Evolutionary conservation across 2,113 vertebrate genomes (phyloP), one percentile per base, ranked within the genome.

Genomic region (Riparia riparia): DNA sequence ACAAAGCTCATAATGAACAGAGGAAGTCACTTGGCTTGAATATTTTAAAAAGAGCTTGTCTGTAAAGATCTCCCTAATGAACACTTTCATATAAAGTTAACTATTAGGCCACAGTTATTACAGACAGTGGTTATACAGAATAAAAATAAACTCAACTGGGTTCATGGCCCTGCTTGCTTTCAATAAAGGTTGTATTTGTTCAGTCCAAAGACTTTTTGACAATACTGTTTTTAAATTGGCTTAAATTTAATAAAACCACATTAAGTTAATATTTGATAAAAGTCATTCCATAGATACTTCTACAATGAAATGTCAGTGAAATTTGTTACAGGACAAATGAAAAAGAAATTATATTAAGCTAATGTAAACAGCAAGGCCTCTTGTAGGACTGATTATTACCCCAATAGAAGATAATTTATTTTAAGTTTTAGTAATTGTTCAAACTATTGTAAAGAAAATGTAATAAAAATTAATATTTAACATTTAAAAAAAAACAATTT

Each of bases 311-410:
- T 60, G 32, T 74, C 77, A 85, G 63, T 57, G 61, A 79, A 89
- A 77, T 85, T 87, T 86, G 13, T 71, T 77, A 71, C 21, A 72
- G 63, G 49, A 81, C 60, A 95, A 95, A 85, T 84, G 53, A 90
- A 96, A 96, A 76, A 82, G 26, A 94, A 86, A 95, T 93, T 0
- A 66, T 37, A 70, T 78, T 88, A 74, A 79, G 24, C 25, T 81
- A 86, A 68, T 51, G 37, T 89, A 96, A 95, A 90, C 37, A 92
- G 54, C 16, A 56, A 89, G 20, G 31, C 15, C 0, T 70, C 64
- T 54, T 91, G 58, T 68, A 92, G 28, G 42, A 95, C 26, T 93
- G 90, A 93, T 90, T 93, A 82, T 71, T 42, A 63, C 12, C 76
- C 50, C 79, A 94, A 81, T 20, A 47, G 53, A 90, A 91, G n/a